Base-by-base conservation (phyloP, 2,797 vertebrate genomes). In the Myotis myotis region DNA sequence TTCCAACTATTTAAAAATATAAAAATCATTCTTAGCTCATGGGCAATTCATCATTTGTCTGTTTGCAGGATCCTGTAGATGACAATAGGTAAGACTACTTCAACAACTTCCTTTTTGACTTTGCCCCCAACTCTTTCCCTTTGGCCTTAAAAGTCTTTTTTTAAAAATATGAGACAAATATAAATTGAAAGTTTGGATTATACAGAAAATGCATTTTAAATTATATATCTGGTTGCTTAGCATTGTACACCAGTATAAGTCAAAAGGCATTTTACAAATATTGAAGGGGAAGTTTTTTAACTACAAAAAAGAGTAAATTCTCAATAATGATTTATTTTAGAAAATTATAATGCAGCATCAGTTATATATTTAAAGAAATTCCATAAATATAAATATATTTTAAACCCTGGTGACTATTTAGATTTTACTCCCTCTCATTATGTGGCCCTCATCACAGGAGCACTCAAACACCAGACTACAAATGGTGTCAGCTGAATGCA, bases 211-310 rank as follows among this genome's bases (percentile, higher is more conserved):
- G 3, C 64, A 51, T 86, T 87, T 89, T 91, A 55, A 72, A 60
- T 91, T 74, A 49, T 74, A 22, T 41, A n/a, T 38, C 13, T 88
- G 13, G 17, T 76, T 62, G 12, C n/a, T 87, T 93, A 87, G 19
- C 22, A 79, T 33, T 89, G 3, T 68, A 22, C 15, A 62, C 60
- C 12, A 47, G 47, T 41, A 51, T 53, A 33, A 94, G 13, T 60
- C 12, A 78, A 91, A 93, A 78, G 7, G n/a, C 20, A 55, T 44
- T 30, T 79, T 80, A 81, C 30, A 87, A 88, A 96, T 92, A 44
- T 4, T 86, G 38, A 91, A 6, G 8, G 12, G 11, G 9, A 66
- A 38, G 6, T 2, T 10, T 84, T 81, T 89, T 47, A 75, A 94
- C 47, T 64, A 57, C 5, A 71, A 79, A 57, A 83, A 70, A 80